Conservation (phyloP, 2,797 vertebrate genomes). For the Peromyscus aztecus region DNA sequence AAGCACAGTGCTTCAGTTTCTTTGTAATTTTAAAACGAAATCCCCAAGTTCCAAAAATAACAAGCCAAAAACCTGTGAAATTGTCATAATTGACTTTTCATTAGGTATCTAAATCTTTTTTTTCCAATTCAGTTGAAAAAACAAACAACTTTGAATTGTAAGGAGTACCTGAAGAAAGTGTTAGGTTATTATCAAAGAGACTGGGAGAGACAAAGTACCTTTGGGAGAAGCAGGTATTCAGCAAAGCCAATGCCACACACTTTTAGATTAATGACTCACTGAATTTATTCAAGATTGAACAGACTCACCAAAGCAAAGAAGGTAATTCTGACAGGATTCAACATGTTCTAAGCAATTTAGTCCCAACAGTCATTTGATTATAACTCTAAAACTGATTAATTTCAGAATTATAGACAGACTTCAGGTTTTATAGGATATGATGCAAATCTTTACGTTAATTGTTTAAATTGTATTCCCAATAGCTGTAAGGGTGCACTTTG, state of each 20-base stretch:
- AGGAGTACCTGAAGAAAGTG: background rate
- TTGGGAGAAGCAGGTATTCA: constrained; percentile 4
- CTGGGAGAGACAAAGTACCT: background rate
- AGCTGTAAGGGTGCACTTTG: background rate
- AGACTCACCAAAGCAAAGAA: constrained; percentile 44
- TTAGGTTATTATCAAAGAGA: background rate
- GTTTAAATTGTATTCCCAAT: constrained; percentile 18
- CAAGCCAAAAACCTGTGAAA: background rate
- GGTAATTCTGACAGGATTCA: constrained; percentile 52
- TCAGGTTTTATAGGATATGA: constrained; percentile 37
- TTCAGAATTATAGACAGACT: constrained; percentile 59
- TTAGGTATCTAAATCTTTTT: background rate
- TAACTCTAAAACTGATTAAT: constrained; percentile 51
- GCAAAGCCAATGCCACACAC: constrained; percentile 8
- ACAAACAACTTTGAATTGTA: background rate
- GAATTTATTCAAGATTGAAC: constrained; percentile 57
- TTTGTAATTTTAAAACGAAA: constrained; percentile 49
- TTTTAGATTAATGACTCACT: constrained; percentile 64
- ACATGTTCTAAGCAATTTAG: constrained; percentile 52
- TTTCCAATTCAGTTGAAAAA: background rate
- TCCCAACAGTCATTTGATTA: constrained; percentile 49
- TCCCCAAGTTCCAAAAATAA: constrained; percentile 42
- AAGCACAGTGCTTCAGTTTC: background rate
- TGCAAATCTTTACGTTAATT: constrained; percentile 38
- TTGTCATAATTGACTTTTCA: background rate